A percentile compares a stretch with the other conserved stretches of the same genome.
Evolutionary conservation across 2,797 vertebrate species (phyloP).

Genomic region (Falco peregrinus): DNA sequence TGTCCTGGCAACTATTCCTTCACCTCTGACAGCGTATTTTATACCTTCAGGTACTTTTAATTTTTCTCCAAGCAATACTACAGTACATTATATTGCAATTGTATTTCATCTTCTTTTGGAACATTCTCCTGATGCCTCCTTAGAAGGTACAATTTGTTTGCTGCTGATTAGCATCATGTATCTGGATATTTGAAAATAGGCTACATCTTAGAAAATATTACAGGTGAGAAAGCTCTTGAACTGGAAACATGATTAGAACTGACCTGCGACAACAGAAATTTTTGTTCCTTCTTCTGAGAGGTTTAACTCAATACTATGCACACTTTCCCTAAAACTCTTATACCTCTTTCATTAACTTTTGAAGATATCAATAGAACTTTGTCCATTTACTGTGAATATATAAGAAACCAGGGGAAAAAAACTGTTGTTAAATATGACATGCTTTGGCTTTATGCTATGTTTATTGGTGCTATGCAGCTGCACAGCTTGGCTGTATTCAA

Average conservation of each 20-base stretch:
- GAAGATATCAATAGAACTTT: neutral
- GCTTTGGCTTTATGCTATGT: conserved; percentile 21
- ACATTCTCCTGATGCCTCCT: neutral
- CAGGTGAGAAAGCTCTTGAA: neutral
- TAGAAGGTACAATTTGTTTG: neutral
- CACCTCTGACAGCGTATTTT: neutral
- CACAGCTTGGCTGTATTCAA: conserved; percentile 35
- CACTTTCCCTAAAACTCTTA: neutral
- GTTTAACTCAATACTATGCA: neutral
- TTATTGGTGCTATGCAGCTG: conserved; percentile 35
- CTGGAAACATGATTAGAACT: neutral
- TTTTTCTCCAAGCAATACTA: neutral
- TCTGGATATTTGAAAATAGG: neutral
- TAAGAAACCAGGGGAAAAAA: neutral
- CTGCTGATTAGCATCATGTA: neutral
- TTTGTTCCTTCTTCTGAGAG: neutral
- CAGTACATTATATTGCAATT: neutral
- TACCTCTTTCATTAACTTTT: neutral
- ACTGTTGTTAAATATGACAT: neutral
- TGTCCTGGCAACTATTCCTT: neutral
- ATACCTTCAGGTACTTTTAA: neutral
- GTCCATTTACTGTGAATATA: neutral
- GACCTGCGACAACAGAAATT: neutral
- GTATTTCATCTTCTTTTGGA: neutral
- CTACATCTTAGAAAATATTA: neutral